Percentiles rank a stretch among this genome's conserved stretches.
These are phyloP conservation scores for Trilocha varians DNA, from an alignment of 2,888 invertebrate species.

Conservation along the genomic window DNA sequence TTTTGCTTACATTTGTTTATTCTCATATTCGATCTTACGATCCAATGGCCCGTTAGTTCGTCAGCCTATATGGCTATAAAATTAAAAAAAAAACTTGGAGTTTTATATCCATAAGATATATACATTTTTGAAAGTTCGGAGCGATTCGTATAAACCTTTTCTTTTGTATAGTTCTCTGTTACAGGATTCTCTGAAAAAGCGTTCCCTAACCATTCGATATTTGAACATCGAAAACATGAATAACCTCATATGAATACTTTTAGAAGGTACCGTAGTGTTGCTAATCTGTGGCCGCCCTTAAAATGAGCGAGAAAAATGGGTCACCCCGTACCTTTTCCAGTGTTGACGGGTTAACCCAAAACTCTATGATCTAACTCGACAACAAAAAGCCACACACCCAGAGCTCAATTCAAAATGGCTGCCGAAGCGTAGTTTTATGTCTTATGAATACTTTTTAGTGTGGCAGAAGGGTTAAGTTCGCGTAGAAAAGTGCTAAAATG, in stretches of 20 bases:
- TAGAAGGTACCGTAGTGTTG: slow-evolving; percentile 35
- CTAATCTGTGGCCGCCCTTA: slow-evolving; percentile 46
- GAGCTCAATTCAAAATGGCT: slow-evolving; percentile 26
- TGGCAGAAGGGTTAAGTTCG: slow-evolving; percentile 45
- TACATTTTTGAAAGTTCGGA: too few relatives aligned
- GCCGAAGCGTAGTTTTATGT: slow-evolving; percentile 37
- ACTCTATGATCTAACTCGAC: slow-evolving; percentile 16
- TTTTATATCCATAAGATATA: too few relatives aligned
- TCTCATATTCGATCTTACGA: too few relatives aligned
- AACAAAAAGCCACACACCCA: slow-evolving; percentile 2
- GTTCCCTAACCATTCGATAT: not conserved
- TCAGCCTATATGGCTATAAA: too few relatives aligned
- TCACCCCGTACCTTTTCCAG: slow-evolving; percentile 19
- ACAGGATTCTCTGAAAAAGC: not conserved
- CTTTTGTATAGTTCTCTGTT: too few relatives aligned
- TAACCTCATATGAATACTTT: slow-evolving; percentile 30
- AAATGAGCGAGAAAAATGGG: slow-evolving; percentile 47
- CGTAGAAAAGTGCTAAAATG: slow-evolving; percentile 46
- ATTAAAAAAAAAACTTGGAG: too few relatives aligned
- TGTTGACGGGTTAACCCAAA: slow-evolving; percentile 17
- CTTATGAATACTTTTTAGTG: slow-evolving; percentile 54
- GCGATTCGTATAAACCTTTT: too few relatives aligned
- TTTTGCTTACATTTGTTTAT: too few relatives aligned
- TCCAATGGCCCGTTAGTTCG: too few relatives aligned
- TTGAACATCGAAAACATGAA: not conserved